These are phyloP conservation scores for Stratiomys singularior DNA, from an alignment of 2,888 invertebrate genomes.

Conservation along the genomic window DNA sequence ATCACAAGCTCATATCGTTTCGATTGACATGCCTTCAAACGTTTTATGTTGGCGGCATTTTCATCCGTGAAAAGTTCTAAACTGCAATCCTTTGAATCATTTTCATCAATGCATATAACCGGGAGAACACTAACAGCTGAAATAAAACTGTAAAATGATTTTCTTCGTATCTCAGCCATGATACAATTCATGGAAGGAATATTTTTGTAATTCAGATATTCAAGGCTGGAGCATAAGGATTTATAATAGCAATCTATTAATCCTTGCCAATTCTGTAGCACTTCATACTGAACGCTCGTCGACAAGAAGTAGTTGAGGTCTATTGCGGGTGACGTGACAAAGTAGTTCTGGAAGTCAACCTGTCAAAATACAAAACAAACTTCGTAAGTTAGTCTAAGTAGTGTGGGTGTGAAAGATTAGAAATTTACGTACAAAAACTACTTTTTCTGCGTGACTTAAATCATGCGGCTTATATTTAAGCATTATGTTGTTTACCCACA, in stretches of 20 bases:
- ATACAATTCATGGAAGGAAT: slow-evolving; percentile 58
- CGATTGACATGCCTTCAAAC: slow-evolving; percentile 62
- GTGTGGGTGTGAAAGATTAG: too few species aligned
- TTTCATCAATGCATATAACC: slow-evolving; percentile 60
- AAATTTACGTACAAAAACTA: slow-evolving; percentile 66
- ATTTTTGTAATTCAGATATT: slow-evolving; percentile 28
- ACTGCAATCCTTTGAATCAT: slow-evolving; percentile 61
- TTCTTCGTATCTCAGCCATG: slow-evolving; percentile 57
- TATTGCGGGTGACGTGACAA: slow-evolving; percentile 62
- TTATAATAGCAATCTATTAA: slow-evolving; percentile 53
- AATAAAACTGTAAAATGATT: slow-evolving; percentile 62
- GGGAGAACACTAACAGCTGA: slow-evolving; percentile 35
- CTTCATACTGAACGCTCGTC: slow-evolving; percentile 61
- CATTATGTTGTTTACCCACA: slow-evolving; percentile 68
- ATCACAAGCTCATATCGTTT: slow-evolving; percentile 61
- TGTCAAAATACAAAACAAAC: slow-evolving; percentile 48
- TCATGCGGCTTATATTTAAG: slow-evolving; percentile 64
- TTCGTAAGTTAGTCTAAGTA: too few species aligned
- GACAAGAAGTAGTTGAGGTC: slow-evolving; percentile 65
- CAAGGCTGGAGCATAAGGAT: background rate
- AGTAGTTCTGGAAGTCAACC: slow-evolving; percentile 65
- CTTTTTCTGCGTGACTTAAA: slow-evolving; percentile 64
- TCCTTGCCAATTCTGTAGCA: slow-evolving; percentile 57
- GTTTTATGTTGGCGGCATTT: slow-evolving; percentile 59
- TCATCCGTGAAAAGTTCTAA: slow-evolving; percentile 60